Conservation (phyloP, 2,888 invertebrate species). For the Eustalomyia histrio region DNA sequence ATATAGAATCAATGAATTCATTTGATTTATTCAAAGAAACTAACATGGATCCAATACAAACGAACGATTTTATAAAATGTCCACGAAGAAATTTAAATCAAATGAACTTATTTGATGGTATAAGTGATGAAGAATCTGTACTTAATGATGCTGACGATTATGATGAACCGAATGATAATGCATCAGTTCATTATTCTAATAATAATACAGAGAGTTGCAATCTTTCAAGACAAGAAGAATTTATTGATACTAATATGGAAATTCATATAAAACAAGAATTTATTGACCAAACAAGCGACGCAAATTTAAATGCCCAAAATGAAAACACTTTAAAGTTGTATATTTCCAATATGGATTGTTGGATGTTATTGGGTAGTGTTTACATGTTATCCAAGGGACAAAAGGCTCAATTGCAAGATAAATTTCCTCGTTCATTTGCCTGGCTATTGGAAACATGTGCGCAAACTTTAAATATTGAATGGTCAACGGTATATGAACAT, state of each 20-base stretch:
- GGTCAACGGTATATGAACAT: conserved; percentile 74
- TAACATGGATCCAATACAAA: conserved; percentile 73
- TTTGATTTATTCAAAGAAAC: conserved; percentile 71
- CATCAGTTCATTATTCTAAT: neutral
- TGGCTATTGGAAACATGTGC: conserved; percentile 78
- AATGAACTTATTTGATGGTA: conserved; percentile 66
- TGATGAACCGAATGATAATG: neutral
- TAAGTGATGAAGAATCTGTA: conserved; percentile 68
- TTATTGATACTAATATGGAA: neutral
- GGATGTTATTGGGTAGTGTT: conserved; percentile 74
- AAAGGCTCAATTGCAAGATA: conserved; percentile 68
- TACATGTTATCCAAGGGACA: conserved; percentile 63
- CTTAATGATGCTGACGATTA: conserved; percentile 16
- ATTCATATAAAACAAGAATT: conserved; percentile 31
- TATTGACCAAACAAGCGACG: neutral
- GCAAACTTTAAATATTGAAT: conserved; percentile 72
- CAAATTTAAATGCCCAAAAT: conserved; percentile 4
- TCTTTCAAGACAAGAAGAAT: neutral
- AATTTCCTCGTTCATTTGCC: conserved; percentile 74
- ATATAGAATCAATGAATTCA: conserved; percentile 64
- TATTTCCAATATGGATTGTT: conserved; percentile 77
- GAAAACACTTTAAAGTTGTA: conserved; percentile 63
- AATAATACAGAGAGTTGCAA: neutral
- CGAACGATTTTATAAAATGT: conserved; percentile 56
- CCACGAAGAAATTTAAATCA: conserved; percentile 72